Evolutionary conservation across 1,140 invertebrate genomes (phyloP).

Genomic region (Drosophila seguyi): DNA sequence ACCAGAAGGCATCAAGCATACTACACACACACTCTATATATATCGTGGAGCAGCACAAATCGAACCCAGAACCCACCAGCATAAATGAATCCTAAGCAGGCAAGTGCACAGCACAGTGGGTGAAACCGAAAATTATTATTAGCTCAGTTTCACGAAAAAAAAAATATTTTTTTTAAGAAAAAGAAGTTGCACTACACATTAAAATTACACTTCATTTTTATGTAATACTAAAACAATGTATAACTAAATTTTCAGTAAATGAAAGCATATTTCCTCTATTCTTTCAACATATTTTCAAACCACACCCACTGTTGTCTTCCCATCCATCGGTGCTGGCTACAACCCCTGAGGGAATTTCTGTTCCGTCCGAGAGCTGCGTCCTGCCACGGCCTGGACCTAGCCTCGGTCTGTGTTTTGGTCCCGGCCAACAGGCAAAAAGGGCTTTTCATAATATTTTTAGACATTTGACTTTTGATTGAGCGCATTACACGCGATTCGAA

Average conservation of each 20-base stretch:
- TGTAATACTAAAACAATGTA: too few species aligned
- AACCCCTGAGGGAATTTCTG: conserved; percentile 49
- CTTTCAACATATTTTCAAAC: not conserved
- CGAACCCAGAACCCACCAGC: conserved; percentile 48
- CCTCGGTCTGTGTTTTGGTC: conserved; percentile 12
- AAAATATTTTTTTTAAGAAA: too few species aligned
- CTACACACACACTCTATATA: not conserved
- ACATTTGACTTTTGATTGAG: conserved; percentile 84
- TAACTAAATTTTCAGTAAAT: not conserved
- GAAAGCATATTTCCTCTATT: not conserved
- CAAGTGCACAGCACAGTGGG: conserved; percentile 35
- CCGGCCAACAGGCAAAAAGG: conserved; percentile 57
- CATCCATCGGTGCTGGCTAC: conserved; percentile 4
- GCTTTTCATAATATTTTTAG: conserved; percentile 83
- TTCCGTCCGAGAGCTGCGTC: conserved; percentile 26
- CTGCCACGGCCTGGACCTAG: conserved; percentile 21
- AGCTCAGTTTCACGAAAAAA: too few species aligned
- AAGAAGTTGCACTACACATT: too few species aligned
- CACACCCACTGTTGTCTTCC: conserved; percentile 12
- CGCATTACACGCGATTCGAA: conserved; percentile 73
- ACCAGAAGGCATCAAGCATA: conserved; percentile 18
- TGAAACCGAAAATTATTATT: too few species aligned
- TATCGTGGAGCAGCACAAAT: conserved; percentile 25
- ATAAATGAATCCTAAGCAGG: conserved; percentile 80
- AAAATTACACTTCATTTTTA: too few species aligned